Evolutionary conservation across 2,797 vertebrate genomes (phyloP).

Genomic region (Gallirallus australis): DNA sequence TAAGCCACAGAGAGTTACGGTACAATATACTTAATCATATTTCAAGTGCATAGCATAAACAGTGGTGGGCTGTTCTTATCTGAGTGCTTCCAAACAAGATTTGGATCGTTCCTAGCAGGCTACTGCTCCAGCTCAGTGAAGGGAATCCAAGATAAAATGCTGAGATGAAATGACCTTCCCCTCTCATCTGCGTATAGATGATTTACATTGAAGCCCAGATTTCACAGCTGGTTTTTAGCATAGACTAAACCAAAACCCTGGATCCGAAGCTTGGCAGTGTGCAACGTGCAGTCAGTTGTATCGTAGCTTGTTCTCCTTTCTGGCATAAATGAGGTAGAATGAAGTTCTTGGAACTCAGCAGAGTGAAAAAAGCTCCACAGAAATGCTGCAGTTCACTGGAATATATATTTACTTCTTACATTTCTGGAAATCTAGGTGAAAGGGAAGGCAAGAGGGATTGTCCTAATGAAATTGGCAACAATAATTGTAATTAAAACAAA

Average conservation of each 20-base stretch:
- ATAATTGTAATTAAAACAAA: background rate
- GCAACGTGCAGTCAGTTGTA: background rate
- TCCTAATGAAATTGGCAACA: background rate
- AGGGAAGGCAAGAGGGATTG: background rate
- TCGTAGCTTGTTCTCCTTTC: background rate
- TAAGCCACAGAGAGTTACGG: background rate
- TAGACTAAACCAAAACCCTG: constrained; percentile 36
- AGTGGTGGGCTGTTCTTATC: background rate
- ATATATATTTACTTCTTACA: background rate
- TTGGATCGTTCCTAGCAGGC: background rate
- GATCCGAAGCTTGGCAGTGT: background rate
- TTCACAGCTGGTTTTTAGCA: background rate
- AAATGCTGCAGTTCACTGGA: background rate
- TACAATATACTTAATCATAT: background rate
- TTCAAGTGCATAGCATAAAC: background rate
- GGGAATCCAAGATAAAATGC: background rate
- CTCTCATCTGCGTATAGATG: background rate
- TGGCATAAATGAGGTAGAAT: background rate
- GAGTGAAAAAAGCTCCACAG: background rate
- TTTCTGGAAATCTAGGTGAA: background rate
- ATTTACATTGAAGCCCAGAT: constrained; percentile 3
- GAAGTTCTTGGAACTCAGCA: background rate
- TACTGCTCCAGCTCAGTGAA: background rate
- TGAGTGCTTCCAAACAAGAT: background rate
- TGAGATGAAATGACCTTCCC: background rate